These are phyloP conservation scores for Pandemis heparana DNA, from an alignment of 2,888 invertebrate genomes.

Conservation along the genomic window DNA sequence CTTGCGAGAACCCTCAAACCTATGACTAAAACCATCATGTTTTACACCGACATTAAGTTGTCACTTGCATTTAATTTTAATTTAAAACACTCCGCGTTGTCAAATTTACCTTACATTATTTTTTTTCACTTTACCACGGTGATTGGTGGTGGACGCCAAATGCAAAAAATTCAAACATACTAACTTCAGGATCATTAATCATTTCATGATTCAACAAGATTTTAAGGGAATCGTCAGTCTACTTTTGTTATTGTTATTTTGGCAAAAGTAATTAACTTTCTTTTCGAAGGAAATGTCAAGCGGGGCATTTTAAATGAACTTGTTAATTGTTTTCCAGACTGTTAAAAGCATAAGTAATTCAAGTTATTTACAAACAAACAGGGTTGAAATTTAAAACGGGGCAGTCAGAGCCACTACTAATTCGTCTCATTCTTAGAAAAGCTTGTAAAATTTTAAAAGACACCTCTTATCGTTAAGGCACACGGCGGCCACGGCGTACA, in stretches of 20 bases:
- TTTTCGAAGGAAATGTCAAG: constrained; percentile 20
- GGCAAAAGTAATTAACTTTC: constrained; percentile 9
- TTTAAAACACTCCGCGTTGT: too few species aligned
- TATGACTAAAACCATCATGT: too few species aligned
- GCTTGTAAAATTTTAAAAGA: too few species aligned
- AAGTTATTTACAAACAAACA: not conserved
- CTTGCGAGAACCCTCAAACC: too few species aligned
- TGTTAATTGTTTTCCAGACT: constrained; percentile 4
- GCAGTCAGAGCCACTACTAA: not conserved
- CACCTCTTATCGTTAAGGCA: too few species aligned
- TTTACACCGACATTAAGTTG: too few species aligned
- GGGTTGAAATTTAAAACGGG: not conserved
- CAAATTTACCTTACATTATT: too few species aligned
- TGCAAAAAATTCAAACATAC: too few species aligned
- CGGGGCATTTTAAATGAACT: constrained; percentile 13
- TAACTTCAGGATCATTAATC: constrained; percentile 60
- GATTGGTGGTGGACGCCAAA: not conserved
- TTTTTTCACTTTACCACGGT: too few species aligned
- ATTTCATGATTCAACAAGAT: constrained; percentile 67
- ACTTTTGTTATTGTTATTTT: not conserved
- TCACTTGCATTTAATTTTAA: too few species aligned
- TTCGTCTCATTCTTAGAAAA: too few species aligned
- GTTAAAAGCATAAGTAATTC: not conserved
- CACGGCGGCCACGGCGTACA: too few species aligned
- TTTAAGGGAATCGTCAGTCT: constrained; percentile 53